These are phyloP conservation scores for Scaptomyza cyrtandrae DNA, from an alignment of 2,888 invertebrate genomes.

Conservation along the genomic window DNA sequence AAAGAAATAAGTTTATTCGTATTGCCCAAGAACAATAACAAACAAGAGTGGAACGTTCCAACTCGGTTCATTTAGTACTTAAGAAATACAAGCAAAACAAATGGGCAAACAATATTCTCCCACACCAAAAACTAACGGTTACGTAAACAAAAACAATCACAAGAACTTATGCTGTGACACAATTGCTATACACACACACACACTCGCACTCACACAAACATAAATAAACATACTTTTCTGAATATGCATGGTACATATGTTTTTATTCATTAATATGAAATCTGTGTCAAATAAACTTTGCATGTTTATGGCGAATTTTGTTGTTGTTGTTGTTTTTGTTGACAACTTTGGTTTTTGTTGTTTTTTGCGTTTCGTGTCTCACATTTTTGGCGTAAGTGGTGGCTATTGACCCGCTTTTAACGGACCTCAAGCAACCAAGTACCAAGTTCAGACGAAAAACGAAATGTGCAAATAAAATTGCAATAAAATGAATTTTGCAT, in stretches of 20 bases:
- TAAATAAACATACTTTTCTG: slow-evolving; percentile 4
- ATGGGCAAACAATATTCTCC: slow-evolving; percentile 7
- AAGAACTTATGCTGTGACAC: slow-evolving; percentile 23
- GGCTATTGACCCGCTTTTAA: slow-evolving; percentile 64
- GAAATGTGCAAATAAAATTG: slow-evolving; percentile 60
- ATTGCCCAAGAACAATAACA: slow-evolving; percentile 4
- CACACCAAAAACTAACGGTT: slow-evolving; percentile 11
- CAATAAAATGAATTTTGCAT: slow-evolving; percentile 50
- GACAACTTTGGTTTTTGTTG: slow-evolving; percentile 41
- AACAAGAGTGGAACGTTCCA: background rate
- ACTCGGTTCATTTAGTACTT: background rate
- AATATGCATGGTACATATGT: slow-evolving; percentile 1
- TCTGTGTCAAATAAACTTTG: slow-evolving; percentile 78
- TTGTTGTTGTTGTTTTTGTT: slow-evolving; percentile 53
- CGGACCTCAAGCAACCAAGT: slow-evolving; percentile 71
- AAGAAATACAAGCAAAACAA: background rate
- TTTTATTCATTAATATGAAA: slow-evolving; percentile 42
- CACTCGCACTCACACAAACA: background rate
- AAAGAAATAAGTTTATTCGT: slow-evolving; percentile 6
- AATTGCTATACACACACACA: slow-evolving; percentile 1
- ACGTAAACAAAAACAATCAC: slow-evolving; percentile 7
- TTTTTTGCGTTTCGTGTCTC: slow-evolving; percentile 37
- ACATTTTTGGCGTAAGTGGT: slow-evolving; percentile 39
- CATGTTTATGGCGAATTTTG: slow-evolving; percentile 72
- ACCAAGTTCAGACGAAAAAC: slow-evolving; percentile 65